Evolutionary conservation across 1,140 invertebrate species (phyloP), one percentile per base, ranked within the genome.

Genomic region (Pachyrhynchus sulphureomaculatus): DNA sequence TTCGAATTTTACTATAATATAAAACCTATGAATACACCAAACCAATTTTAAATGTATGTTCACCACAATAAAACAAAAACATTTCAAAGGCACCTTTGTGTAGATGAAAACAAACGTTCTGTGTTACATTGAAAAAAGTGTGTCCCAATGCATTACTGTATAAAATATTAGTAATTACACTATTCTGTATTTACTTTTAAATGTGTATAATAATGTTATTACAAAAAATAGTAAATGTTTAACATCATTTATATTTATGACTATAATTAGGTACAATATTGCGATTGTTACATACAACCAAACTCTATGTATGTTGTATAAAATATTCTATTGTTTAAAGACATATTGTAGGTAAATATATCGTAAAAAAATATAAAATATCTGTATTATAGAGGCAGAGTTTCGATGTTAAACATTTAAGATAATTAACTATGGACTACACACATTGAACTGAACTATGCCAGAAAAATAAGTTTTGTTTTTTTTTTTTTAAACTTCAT

Each of bases 401-500:
- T 54, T 64, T 67, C 67, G 70, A 72, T 72, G 70, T 72, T 72
- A 72, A 72, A 72, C 70, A 72, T 72, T 72, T 72, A 69, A 65
- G 61, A 53, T 53, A 15, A 41, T n/a, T n/a, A 39, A 45, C 20
- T 57, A 56, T 48, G 61, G 15, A 54, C 32, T 53, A 61, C 24
- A 45, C 51, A 36, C 29, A 49, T 32, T 54, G 13, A 57, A 47
- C 42, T 33, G 41, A 60, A 17, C 34, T 18, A 32, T 4, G 32
- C 29, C 26, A 39, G 29, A 29, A 49, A 57, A 49, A 45, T 41
- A 58, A 48, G 15, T n/a, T 48, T 5, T 12, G 20, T 47, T 12
- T 59, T 15, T 3, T 15, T 36, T 36, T 36, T 2, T n/a, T 3
- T 36, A 36, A 36, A 12, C 2, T 36, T 6, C 5, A 32, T 36